These are phyloP conservation scores for Cyanoderma ruficeps DNA, from an alignment of 2,113 vertebrate species.

Conservation along the genomic window DNA sequence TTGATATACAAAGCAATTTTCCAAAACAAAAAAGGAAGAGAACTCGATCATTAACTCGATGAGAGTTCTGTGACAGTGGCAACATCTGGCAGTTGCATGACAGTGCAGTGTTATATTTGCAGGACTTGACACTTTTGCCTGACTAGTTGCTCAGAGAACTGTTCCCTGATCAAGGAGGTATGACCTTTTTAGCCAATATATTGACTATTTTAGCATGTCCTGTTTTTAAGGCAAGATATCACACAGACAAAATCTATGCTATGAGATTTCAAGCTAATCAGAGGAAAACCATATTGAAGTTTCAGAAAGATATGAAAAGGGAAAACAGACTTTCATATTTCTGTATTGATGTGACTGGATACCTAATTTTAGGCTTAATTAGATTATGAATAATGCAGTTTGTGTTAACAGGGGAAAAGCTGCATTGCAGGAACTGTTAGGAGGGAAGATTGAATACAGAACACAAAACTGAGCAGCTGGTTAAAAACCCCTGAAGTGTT, in stretches of 20 bases:
- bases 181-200: neutral
- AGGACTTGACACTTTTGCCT: neutral
- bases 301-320: neutral
- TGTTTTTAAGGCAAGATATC: neutral
- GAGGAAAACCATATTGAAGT: neutral
- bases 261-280: neutral
- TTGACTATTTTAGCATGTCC: neutral
- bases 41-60: neutral
- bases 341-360: neutral
- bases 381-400: neutral
- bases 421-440: neutral
- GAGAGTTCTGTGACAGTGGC: neutral
- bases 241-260: neutral
- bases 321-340: neutral
- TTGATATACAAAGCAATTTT: neutral
- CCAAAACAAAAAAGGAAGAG: neutral
- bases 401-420: neutral
- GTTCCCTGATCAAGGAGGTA: neutral
- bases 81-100: neutral
- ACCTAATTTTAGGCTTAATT: constrained; percentile 2
- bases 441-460: neutral
- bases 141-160: neutral
- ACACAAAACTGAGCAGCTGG: neutral
- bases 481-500: neutral
- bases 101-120: neutral